Percentiles rank a stretch among this genome's conserved stretches.
These are phyloP conservation scores for Erebia ligea DNA, from an alignment of 2,888 invertebrate species.

Conservation along the genomic window DNA sequence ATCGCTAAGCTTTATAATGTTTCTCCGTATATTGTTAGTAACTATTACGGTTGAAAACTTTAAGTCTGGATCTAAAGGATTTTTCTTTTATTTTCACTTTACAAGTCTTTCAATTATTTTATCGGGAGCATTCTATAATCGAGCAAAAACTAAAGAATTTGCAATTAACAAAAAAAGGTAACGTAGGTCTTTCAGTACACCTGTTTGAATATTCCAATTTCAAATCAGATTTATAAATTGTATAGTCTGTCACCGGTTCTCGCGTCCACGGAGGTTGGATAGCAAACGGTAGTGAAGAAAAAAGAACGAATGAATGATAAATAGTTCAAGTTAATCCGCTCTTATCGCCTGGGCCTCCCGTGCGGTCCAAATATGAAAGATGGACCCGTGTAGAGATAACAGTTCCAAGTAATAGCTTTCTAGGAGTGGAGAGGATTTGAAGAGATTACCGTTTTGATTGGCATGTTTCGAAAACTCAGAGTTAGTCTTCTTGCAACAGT, in stretches of 20 bases:
- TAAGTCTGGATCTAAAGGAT: conserved; percentile 23
- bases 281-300: conserved; percentile 73
- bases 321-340: conserved; percentile 79
- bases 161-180: not conserved
- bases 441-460: conserved; percentile 43
- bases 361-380: conserved; percentile 82
- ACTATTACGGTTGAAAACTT: conserved; percentile 26
- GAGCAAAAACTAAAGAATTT: not conserved
- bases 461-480: conserved; percentile 40
- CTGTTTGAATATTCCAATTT: conserved; percentile 19
- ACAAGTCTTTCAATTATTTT: not conserved
- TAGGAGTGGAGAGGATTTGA: conserved; percentile 54
- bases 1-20: conserved; percentile 27
- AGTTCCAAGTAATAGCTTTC: conserved; percentile 73
- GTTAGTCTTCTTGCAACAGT: too few species aligned
- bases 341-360: conserved; percentile 77
- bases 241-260: conserved; percentile 36
- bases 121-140: not conserved
- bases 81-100: not conserved
- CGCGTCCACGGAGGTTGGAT: conserved; percentile 41
- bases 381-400: conserved; percentile 72
- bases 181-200: too few species aligned
- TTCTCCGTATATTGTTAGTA: conserved; percentile 32
- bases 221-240: conserved; percentile 29
- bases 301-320: conserved; percentile 76